These are phyloP conservation scores for Silvanus unidentatus DNA, from an alignment of 2,888 invertebrate species.

Conservation along the genomic window DNA sequence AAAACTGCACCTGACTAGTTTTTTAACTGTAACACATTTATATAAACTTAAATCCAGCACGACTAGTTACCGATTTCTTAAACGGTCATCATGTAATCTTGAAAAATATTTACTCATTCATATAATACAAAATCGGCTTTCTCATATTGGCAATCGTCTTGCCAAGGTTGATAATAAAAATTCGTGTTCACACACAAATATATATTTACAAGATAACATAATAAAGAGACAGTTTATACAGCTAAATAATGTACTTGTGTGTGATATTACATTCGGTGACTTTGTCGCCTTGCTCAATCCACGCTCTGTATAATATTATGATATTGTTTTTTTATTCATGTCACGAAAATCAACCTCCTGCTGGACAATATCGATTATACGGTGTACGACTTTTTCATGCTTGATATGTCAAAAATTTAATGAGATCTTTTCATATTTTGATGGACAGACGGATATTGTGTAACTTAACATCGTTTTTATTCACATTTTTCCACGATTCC, in stretches of 20 bases:
- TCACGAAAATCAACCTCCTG: slow-evolving; percentile 10
- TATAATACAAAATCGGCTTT: neutral
- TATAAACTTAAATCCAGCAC: too few species aligned
- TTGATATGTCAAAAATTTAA: slow-evolving; percentile 3
- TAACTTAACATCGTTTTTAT: slow-evolving; percentile 37
- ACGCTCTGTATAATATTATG: slow-evolving; percentile 1
- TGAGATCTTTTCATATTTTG: slow-evolving; percentile 2
- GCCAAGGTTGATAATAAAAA: slow-evolving; percentile 3
- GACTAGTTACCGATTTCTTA: too few species aligned
- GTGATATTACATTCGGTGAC: neutral
- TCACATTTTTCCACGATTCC: slow-evolving; percentile 51
- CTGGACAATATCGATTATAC: slow-evolving; percentile 8
- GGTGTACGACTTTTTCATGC: slow-evolving; percentile 5
- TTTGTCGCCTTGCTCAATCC: slow-evolving; percentile 1
- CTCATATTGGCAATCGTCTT: neutral
- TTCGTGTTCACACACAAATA: too few species aligned
- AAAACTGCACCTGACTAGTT: slow-evolving; percentile 15
- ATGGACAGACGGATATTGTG: too few species aligned
- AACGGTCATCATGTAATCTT: too few species aligned
- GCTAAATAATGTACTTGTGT: neutral
- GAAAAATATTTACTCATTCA: too few species aligned
- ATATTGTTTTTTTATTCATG: slow-evolving; percentile 10
- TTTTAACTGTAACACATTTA: too few species aligned
- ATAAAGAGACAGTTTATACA: too few species aligned
- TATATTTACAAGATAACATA: too few species aligned